A percentile compares a stretch with the other conserved stretches of the same genome.
phyloP scores from a whole-genome alignment of 2,888 invertebrate species.

The Platerodrilus igneus region DNA sequence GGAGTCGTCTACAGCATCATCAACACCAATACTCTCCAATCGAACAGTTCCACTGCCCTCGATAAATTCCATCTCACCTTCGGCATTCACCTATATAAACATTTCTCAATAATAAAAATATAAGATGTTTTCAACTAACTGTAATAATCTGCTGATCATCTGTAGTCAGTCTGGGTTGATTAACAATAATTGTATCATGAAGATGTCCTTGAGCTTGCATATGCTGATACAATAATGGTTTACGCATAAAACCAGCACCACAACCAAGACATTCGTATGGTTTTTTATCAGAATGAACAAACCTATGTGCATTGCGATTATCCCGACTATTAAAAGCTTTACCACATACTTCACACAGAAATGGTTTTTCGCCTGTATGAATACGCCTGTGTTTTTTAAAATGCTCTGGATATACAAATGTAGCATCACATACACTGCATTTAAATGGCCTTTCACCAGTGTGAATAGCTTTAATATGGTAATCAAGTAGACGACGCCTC shows the following conservation, averaged over 20 bases:
- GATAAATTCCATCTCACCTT: conserved; percentile 44
- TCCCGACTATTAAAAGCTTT: conserved; percentile 80
- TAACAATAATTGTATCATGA: conserved; percentile 77
- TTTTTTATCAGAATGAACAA: conserved; percentile 81
- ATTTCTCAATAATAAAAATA: not conserved
- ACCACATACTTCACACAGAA: conserved; percentile 71
- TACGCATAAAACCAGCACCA: conserved; percentile 79
- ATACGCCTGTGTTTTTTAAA: conserved; percentile 75
- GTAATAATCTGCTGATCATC: conserved; percentile 52
- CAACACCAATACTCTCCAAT: conserved; percentile 29
- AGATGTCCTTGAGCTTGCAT: conserved; percentile 70
- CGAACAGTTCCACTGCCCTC: conserved; percentile 27
- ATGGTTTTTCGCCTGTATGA: conserved; percentile 75
- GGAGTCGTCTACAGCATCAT: conserved; percentile 41
- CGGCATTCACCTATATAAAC: conserved; percentile 35
- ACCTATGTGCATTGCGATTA: conserved; percentile 79
- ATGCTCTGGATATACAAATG: conserved; percentile 79
- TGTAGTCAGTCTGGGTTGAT: conserved; percentile 69
- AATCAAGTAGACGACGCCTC: conserved; percentile 62
- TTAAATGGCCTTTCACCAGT: conserved; percentile 74
- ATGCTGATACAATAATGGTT: conserved; percentile 70
- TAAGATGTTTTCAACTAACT: conserved; percentile 32
- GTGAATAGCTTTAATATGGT: conserved; percentile 76
- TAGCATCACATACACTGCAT: conserved; percentile 68
- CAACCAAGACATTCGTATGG: conserved; percentile 80